Evolutionary conservation across 2,113 vertebrate species (phyloP), one percentile per base, ranked within the genome.

Genomic region (Cephalopholis sonnerati): DNA sequence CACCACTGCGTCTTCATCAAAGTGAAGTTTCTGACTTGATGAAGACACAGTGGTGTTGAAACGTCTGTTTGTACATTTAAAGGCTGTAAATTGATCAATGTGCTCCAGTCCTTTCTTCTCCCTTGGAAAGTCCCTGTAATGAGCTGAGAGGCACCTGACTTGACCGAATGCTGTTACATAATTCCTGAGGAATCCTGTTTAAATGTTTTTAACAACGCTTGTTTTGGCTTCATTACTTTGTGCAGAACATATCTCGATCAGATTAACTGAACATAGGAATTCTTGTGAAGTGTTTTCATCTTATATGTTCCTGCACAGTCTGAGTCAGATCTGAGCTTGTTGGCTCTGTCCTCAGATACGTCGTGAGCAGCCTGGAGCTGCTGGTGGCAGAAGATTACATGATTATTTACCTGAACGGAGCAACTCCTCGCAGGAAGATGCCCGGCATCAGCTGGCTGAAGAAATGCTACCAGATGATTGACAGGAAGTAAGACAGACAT

Each of bases 391-490:
- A 99, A 89, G 98, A 99, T 79, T 99, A 99, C 54, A 97, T 99
- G 97, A 99, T 99, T 0, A 95, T 99, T 61, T 99, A 99, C 92
- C 94, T 99, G 82, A 99, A 99, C 0, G 98, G 98, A 2, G 98
- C 98, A 22, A 99, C 98, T 0, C 98, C 98, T 0, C 96, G 98
- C 27, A 93, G 97, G 82, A 97, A 97, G 93, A 99, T 99, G 98
- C 98, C 98, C 0, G 98, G 98, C 54, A 96, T 99, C 0, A 96
- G 97, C 92, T 99, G 98, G 98, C 94, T 99, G 57, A 99, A 97
- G 95, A 98, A 96, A 72, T 99, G 98, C 84, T 99, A 99, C 81
- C 98, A 99, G 93, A 99, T 99, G 98, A 99, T 99, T 3, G 98
- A 99, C 87, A 97, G 98, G 74, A 97, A 98, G 98, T 99, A 89